These are phyloP conservation scores for Branchinecta sandiegonensis DNA, from an alignment of 2,888 invertebrate species.

Conservation along the genomic window DNA sequence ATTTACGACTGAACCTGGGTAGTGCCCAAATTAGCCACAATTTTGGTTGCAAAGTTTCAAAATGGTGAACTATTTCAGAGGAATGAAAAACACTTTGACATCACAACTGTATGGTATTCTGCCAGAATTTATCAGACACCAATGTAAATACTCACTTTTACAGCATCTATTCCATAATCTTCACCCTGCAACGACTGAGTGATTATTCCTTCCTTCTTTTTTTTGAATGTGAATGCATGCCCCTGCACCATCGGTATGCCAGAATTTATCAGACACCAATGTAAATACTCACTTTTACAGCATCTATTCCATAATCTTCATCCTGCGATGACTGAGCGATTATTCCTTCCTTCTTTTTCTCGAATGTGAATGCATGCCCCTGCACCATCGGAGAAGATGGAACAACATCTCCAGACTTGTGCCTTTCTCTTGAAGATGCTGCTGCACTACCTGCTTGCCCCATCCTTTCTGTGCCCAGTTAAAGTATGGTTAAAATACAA, in stretches of 20 bases:
- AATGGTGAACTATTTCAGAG: too few relatives aligned
- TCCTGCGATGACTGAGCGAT: slow-evolving; percentile 52
- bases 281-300: slow-evolving; percentile 12
- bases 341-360: slow-evolving; percentile 56
- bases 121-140: too few relatives aligned
- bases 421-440: slow-evolving; percentile 52
- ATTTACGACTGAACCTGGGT: too few relatives aligned
- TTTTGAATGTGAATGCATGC: slow-evolving; percentile 73
- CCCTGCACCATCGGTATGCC: slow-evolving; percentile 43
- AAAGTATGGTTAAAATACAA: too few relatives aligned
- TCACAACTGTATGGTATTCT: too few relatives aligned
- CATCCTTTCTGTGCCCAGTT: background rate
- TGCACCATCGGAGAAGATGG: slow-evolving; percentile 49
- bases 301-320: slow-evolving; percentile 47
- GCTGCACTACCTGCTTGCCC: slow-evolving; percentile 40
- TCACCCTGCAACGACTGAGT: slow-evolving; percentile 57
- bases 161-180: slow-evolving; percentile 41
- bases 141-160: background rate
- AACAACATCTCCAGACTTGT: slow-evolving; percentile 47
- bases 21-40: too few relatives aligned
- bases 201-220: slow-evolving; percentile 51
- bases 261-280: too few relatives aligned
- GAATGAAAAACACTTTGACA: too few relatives aligned
- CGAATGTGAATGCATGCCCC: slow-evolving; percentile 65
- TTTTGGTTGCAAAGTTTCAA: too few relatives aligned